Percentiles rank a stretch among this genome's conserved stretches.
Conservation (phyloP, 2,888 invertebrate genomes). For the Acanthosepion pharaonis region DNA sequence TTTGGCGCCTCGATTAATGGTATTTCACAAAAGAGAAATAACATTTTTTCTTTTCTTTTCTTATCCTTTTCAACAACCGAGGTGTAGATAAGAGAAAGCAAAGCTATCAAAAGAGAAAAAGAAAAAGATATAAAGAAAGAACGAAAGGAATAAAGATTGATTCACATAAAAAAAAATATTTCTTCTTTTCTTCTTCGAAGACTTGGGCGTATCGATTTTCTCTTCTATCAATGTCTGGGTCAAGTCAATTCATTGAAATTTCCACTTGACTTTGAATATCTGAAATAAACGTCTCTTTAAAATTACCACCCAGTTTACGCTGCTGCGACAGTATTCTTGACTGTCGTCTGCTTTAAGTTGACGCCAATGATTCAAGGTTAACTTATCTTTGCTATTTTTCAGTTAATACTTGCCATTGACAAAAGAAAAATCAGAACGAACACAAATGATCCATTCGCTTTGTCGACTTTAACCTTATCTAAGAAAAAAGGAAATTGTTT, state of each 20-base stretch:
- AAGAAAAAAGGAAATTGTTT: too few species aligned
- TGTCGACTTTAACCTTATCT: not conserved
- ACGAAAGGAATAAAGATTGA: not conserved
- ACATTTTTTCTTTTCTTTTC: not conserved
- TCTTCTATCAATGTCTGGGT: conserved; percentile 1
- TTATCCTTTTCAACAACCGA: not conserved
- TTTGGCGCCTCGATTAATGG: not conserved
- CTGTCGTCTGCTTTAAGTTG: not conserved
- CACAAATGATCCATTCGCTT: not conserved
- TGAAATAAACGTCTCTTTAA: not conserved
- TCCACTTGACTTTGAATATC: conserved; percentile 21
- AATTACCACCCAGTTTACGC: not conserved
- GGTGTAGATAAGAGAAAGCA: not conserved
- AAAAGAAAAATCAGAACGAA: not conserved
- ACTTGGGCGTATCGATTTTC: not conserved
- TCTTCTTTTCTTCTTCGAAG: not conserved
- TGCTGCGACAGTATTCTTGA: not conserved
- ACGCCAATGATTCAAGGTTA: not conserved
- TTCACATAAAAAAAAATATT: not conserved
- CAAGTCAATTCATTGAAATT: conserved; percentile 20
- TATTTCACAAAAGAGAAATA: not conserved
- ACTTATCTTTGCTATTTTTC: not conserved
- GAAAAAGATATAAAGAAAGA: not conserved
- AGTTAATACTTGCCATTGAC: not conserved
- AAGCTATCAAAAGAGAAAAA: not conserved